phyloP scores from a whole-genome alignment of 2,797 vertebrate species.

The Muscicapa striata region DNA sequence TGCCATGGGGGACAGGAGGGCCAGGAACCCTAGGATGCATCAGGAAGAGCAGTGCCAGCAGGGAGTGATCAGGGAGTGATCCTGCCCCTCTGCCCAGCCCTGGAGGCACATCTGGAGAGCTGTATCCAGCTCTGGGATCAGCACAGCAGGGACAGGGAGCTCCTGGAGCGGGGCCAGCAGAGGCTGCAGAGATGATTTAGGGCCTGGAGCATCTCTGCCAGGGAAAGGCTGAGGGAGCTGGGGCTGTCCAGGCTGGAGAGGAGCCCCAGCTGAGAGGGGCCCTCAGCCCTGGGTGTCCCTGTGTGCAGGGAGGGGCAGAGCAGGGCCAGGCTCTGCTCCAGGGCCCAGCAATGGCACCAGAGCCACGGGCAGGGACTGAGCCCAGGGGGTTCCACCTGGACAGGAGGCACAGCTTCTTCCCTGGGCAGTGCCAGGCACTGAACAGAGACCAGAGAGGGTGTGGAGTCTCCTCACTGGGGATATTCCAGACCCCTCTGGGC shows the following conservation, averaged over 20 bases:
- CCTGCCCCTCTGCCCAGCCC: neutral
- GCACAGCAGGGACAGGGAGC: neutral
- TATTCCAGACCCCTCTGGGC: fast-evolving
- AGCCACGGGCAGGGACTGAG: no score
- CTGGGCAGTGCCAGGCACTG: no score
- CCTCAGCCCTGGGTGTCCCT: neutral
- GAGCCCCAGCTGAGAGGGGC: neutral
- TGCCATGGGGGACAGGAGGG: neutral
- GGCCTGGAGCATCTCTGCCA: neutral
- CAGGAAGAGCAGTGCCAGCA: neutral
- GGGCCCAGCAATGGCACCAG: neutral
- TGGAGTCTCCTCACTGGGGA: no score
- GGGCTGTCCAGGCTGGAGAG: neutral
- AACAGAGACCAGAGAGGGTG: no score
- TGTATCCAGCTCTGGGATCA: neutral
- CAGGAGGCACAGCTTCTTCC: no score
- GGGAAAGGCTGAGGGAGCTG: neutral
- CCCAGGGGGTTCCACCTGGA: no score
- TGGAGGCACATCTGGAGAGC: neutral
- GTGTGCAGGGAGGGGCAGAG: neutral
- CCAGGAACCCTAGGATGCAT: neutral
- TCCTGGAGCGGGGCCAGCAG: fast-evolving
- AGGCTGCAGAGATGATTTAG: neutral
- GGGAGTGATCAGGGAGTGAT: neutral
- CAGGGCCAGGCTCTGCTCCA: no score